phyloP scores from a whole-genome alignment of 2,888 invertebrate genomes.

The Tribolium freemani region DNA sequence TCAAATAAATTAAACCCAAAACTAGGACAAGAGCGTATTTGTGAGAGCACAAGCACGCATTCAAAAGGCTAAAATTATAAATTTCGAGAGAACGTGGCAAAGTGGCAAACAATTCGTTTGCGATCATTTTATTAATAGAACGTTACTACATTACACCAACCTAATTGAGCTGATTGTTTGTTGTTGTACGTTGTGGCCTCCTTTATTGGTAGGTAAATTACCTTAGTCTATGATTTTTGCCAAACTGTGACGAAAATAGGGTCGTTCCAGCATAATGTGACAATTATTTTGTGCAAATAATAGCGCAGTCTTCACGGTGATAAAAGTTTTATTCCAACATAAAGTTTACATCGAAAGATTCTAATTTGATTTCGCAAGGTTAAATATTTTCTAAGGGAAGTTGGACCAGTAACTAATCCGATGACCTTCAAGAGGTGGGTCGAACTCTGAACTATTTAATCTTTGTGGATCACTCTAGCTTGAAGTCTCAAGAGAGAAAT shows the following conservation, averaged over 20 bases:
- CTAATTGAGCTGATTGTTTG: not conserved
- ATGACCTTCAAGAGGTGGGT: not conserved
- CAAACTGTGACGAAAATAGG: no score
- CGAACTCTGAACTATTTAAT: not conserved
- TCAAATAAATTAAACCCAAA: slow-evolving; percentile 13
- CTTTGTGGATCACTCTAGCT: not conserved
- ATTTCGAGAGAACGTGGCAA: not conserved
- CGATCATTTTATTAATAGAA: no score
- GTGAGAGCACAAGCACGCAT: not conserved
- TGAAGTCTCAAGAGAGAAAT: not conserved
- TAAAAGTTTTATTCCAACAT: not conserved
- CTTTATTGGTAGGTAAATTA: slow-evolving; percentile 4
- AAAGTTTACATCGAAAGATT: not conserved
- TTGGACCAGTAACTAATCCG: not conserved
- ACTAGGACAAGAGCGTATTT: not conserved
- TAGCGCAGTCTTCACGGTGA: not conserved
- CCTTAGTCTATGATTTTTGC: no score
- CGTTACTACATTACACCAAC: not conserved
- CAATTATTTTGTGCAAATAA: not conserved
- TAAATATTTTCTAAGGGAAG: not conserved
- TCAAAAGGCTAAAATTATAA: slow-evolving; percentile 22
- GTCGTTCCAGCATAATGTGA: not conserved
- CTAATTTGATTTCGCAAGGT: not conserved
- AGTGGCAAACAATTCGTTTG: not conserved
- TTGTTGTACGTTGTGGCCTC: not conserved